Conservation (phyloP, 2,113 vertebrate species). For the Alosa alosa region DNA sequence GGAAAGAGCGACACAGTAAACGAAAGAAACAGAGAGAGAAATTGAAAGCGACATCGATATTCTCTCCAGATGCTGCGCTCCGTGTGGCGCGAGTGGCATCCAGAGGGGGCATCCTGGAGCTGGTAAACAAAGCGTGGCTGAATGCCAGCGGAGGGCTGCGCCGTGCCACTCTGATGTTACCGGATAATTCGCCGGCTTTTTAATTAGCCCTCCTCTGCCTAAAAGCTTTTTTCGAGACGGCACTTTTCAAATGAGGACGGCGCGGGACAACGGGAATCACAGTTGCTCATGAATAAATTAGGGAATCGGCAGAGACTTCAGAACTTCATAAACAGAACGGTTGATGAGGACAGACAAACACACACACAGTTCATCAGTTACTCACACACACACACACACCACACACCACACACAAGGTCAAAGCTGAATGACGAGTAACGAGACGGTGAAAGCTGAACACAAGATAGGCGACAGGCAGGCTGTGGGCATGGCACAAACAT, state of each 20-base stretch:
- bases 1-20: neutral
- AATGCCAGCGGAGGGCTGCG: neutral
- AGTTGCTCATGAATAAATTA: conserved; percentile 6
- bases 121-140: neutral
- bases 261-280: neutral
- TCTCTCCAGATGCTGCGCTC: neutral
- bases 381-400: neutral
- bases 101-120: neutral
- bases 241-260: neutral
- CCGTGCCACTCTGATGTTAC: neutral
- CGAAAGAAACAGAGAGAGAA: neutral
- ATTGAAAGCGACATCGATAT: neutral
- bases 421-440: neutral
- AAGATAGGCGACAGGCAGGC: neutral
- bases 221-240: neutral
- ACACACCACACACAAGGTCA: neutral
- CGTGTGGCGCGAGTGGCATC: neutral
- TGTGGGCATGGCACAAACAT: neutral
- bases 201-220: conserved; percentile 23
- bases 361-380: neutral
- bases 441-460: too few relatives aligned
- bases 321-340: neutral
- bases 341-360: neutral
- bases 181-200: neutral
- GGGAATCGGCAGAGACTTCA: neutral